These are phyloP conservation scores for Stichopus chloronotus DNA, from an alignment of 35 echinoderm and acorn worm genomes.

Conservation along the genomic window DNA sequence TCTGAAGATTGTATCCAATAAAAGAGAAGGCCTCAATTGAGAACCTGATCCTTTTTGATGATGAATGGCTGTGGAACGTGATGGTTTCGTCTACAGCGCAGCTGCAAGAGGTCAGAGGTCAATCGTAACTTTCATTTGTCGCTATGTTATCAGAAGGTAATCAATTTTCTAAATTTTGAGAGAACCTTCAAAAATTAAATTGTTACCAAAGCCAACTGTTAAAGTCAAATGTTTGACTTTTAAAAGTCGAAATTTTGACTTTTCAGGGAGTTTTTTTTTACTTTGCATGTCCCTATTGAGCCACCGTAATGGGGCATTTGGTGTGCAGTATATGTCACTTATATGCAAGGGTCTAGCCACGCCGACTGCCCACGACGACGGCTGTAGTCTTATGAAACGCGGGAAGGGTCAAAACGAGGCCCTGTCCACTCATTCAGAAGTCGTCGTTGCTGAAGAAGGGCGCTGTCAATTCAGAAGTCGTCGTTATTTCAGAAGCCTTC, in stretches of 20 bases:
- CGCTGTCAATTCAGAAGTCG: too few species aligned
- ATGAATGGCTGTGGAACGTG: neutral
- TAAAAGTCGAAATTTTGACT: neutral
- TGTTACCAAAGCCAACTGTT: neutral
- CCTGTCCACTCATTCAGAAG: too few species aligned
- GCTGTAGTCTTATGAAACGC: too few species aligned
- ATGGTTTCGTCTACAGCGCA: conserved; percentile 12
- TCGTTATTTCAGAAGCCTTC: too few species aligned
- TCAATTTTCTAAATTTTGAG: too few species aligned
- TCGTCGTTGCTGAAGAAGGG: too few species aligned
- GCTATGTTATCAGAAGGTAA: neutral
- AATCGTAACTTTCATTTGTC: neutral
- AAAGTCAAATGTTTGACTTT: neutral
- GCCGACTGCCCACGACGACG: too few species aligned
- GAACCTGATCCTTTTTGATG: neutral
- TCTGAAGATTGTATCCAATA: conserved; percentile 36
- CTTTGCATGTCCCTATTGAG: neutral
- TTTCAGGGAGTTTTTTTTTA: neutral
- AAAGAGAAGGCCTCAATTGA: conserved; percentile 36
- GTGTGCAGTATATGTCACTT: too few species aligned
- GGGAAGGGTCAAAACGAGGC: too few species aligned
- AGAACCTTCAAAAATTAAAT: too few species aligned
- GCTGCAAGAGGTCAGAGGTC: neutral
- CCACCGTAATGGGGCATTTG: neutral
- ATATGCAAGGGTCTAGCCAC: too few species aligned